Conservation (phyloP, 1,140 invertebrate genomes). For the Drosophila murphyi region DNA sequence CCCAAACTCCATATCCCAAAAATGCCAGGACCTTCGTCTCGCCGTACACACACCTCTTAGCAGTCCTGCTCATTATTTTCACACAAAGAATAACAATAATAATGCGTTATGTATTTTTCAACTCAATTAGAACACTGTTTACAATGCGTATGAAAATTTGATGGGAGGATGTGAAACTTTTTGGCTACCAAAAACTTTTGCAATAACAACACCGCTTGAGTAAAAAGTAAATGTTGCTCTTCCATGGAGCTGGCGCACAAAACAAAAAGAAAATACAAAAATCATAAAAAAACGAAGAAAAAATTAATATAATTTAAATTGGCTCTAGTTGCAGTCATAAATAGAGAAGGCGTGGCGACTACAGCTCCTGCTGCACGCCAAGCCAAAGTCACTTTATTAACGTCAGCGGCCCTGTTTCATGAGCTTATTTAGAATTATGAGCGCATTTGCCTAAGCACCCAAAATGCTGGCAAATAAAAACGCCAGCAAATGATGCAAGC, state of each 20-base stretch:
- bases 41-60: neutral
- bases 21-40: neutral
- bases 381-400: slow-evolving; percentile 29
- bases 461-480: slow-evolving; percentile 40
- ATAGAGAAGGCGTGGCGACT: slow-evolving; percentile 11
- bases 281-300: neutral
- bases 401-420: slow-evolving; percentile 38
- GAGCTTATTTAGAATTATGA: slow-evolving; percentile 63
- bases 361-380: slow-evolving; percentile 4
- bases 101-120: slow-evolving; percentile 81
- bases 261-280: slow-evolving; percentile 5
- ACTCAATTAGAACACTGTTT: slow-evolving; percentile 82
- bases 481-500: slow-evolving; percentile 46
- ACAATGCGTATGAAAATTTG: slow-evolving; percentile 77
- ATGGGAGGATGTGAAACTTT: slow-evolving; percentile 60
- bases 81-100: slow-evolving; percentile 76
- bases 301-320: slow-evolving; percentile 26
- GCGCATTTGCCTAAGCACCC: slow-evolving; percentile 52
- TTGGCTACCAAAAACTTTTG: slow-evolving; percentile 50
- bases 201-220: slow-evolving; percentile 41
- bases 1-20: neutral
- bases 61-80: slow-evolving; percentile 63
- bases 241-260: neutral
- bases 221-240: slow-evolving; percentile 41
- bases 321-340: slow-evolving; percentile 21